Evolutionary conservation across 1,140 invertebrate species (phyloP), one percentile per base, ranked within the genome.

Genomic region (Plectrocnemia conspersa): DNA sequence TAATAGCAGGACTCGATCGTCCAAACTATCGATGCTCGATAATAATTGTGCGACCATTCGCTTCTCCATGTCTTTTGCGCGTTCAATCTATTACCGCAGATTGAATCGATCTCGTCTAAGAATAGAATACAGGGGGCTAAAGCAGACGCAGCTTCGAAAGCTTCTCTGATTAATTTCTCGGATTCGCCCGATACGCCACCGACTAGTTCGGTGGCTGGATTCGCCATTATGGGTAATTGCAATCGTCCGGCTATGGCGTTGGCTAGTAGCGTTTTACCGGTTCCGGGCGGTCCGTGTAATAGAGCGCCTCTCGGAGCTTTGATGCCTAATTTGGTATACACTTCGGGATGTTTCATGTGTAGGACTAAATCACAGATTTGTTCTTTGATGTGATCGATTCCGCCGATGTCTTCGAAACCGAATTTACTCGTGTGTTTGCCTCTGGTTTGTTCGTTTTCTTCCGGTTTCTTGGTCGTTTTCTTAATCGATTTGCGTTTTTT

Each of bases 101-200:
- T 85, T 19, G 88, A 84, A 77, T 97, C 94, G 48, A 97, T 89
- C 76, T 96, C 91, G 72, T 97, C 94, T 49, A 97, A 84, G 63
- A 97, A 93, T n/a, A 97, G 69, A 19, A 97, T 79, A 70, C 90
- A 91, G 0, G 91, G 91, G 24, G 88, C 81, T 38, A 69, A 66
- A 24, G 79, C 66, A 3, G 81, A 68, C 15, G 93, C 93, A 68
- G 86, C 82, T 25, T 93, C 85, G 77, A 98, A 98, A 3, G 97
- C 66, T 54, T 94, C 85, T 52, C 94, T 77, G 47, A 98, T 91
- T 61, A 91, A 82, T 63, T 91, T 85, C 76, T 98, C 96, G 10
- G 91, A 96, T 68, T 98, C 94, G 0, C 95, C 95, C 2, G 93
- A 96, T 59, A 97, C 82, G 11, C 95, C 94, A n/a, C 86, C 88